These are phyloP conservation scores for Phaonia tiefii DNA, from an alignment of 2,888 invertebrate species.

Conservation along the genomic window DNA sequence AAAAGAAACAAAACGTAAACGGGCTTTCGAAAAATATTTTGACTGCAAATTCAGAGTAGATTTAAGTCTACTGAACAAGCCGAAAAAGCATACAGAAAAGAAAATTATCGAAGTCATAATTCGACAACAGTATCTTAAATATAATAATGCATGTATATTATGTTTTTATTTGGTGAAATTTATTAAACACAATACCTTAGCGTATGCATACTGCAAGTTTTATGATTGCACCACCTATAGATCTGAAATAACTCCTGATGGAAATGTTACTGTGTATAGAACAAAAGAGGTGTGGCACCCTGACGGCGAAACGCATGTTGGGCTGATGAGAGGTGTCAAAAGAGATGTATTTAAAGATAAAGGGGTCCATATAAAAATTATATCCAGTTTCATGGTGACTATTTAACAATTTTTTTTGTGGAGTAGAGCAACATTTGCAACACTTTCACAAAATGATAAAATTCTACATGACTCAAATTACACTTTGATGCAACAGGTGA, in stretches of 20 bases:
- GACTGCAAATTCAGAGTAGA: no score
- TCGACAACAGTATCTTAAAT: slow-evolving; percentile 22
- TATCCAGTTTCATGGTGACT: neutral
- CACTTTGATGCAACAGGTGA: no score
- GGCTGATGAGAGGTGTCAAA: slow-evolving; percentile 27
- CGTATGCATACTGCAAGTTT: slow-evolving; percentile 7
- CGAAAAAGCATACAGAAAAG: no score
- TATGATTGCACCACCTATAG: slow-evolving; percentile 24
- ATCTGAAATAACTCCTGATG: slow-evolving; percentile 9
- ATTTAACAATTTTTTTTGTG: neutral
- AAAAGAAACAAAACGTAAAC: no score
- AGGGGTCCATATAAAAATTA: slow-evolving; percentile 12
- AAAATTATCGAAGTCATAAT: slow-evolving; percentile 16
- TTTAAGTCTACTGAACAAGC: no score
- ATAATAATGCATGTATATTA: slow-evolving; percentile 31
- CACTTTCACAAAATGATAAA: neutral
- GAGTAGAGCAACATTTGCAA: no score
- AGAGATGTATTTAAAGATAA: slow-evolving; percentile 8
- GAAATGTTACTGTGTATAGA: slow-evolving; percentile 18
- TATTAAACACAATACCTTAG: neutral
- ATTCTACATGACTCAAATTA: neutral
- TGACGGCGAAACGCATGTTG: slow-evolving; percentile 4
- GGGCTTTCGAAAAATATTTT: no score
- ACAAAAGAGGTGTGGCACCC: slow-evolving; percentile 10
- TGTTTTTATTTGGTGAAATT: neutral